A percentile compares a stretch with the other conserved stretches of the same genome.
Evolutionary conservation across 2,888 invertebrate genomes (phyloP).

Genomic region (Dryadula phaetusa): DNA sequence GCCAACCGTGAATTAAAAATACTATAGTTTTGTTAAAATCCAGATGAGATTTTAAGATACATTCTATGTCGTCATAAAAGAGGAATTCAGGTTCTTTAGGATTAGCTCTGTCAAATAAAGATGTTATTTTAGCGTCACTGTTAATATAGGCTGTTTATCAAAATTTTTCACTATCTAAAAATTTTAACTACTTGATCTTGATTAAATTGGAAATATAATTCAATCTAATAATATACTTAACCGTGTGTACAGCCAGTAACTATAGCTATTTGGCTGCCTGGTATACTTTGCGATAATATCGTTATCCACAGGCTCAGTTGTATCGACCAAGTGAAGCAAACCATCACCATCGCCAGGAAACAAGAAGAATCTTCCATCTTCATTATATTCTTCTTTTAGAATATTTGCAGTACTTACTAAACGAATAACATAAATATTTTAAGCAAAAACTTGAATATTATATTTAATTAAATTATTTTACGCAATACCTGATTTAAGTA

Average conservation of each 20-base stretch:
- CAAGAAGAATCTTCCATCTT: constrained; percentile 9
- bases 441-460: not conserved
- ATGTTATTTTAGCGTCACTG: not conserved
- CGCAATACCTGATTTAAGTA: constrained; percentile 20
- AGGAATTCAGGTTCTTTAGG: not conserved
- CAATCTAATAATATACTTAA: not conserved
- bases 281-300: not conserved
- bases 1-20: constrained; percentile 31
- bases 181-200: no score
- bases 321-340: constrained; percentile 25
- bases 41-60: constrained; percentile 16
- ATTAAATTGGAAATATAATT: no score
- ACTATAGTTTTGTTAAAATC: constrained; percentile 21
- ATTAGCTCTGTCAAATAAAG: constrained; percentile 9
- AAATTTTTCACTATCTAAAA: no score
- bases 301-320: constrained; percentile 12
- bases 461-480: not conserved
- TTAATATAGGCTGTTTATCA: not conserved
- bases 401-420: constrained; percentile 11
- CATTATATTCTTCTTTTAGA: constrained; percentile 3
- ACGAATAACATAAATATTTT: not conserved
- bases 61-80: constrained; percentile 6
- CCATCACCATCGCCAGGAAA: constrained; percentile 31
- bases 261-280: not conserved
- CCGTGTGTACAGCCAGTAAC: constrained; percentile 26